phyloP scores from a whole-genome alignment of 2,888 invertebrate genomes.

The Tipula helvola region DNA sequence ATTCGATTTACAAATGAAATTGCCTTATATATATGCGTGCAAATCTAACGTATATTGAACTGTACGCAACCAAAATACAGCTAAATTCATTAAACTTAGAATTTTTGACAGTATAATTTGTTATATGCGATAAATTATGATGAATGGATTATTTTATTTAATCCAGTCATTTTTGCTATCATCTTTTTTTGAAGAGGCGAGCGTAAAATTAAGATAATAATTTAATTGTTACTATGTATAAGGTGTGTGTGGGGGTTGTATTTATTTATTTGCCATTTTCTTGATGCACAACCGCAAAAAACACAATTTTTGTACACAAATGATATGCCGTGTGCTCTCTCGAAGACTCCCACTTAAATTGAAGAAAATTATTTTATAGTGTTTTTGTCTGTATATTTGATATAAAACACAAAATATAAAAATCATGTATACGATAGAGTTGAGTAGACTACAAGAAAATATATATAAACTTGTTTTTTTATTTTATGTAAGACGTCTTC shows the following conservation, averaged over 20 bases:
- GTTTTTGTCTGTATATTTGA: background rate
- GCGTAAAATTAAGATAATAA: background rate
- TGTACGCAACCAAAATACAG: background rate
- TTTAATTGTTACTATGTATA: background rate
- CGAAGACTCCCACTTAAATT: background rate
- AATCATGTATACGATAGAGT: background rate
- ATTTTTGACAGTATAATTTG: background rate
- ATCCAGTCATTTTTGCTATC: background rate
- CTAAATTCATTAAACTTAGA: background rate
- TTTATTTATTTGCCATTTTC: background rate
- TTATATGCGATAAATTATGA: background rate
- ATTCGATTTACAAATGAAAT: too few relatives aligned
- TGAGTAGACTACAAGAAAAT: background rate
- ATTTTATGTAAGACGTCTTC: background rate
- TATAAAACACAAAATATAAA: background rate
- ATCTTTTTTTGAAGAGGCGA: background rate
- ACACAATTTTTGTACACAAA: background rate
- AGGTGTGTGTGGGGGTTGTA: background rate
- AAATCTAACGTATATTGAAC: background rate
- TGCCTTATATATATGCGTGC: too few relatives aligned
- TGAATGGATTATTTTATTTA: background rate
- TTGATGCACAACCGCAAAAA: background rate
- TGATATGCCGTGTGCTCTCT: background rate
- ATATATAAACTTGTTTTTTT: background rate
- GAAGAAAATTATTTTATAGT: background rate